Evolutionary conservation across 2,797 vertebrate genomes (phyloP).

Genomic region (Diglossa cyanea): DNA sequence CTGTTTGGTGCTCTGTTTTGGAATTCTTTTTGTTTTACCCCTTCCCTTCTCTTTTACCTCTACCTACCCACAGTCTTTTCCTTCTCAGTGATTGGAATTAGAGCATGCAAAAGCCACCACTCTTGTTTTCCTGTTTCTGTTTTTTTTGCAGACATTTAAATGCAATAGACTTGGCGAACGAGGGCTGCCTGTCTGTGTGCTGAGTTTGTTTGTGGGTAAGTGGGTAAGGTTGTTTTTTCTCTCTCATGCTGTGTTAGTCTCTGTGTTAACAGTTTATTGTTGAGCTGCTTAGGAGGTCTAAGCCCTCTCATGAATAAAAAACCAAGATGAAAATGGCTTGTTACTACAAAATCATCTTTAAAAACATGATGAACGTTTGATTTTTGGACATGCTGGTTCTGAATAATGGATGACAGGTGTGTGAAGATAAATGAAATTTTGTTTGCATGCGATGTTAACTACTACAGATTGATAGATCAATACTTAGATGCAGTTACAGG

Average conservation of each 20-base stretch:
- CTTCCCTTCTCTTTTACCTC: background rate
- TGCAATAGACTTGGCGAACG: background rate
- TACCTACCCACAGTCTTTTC: background rate
- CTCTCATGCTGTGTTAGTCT: background rate
- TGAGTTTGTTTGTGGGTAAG: background rate
- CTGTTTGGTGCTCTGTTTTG: background rate
- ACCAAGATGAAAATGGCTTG: background rate
- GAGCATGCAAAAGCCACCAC: background rate
- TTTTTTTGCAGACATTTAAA: background rate
- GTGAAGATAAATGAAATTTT: background rate
- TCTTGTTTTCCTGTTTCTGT: background rate
- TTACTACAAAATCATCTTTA: background rate
- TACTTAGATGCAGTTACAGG: conserved; percentile 58
- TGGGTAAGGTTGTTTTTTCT: background rate
- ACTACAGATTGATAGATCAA: conserved; percentile 8
- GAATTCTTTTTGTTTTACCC: background rate
- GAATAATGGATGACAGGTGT: background rate
- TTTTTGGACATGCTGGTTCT: background rate
- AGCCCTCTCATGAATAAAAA: background rate
- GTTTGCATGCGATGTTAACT: background rate
- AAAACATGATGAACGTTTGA: background rate
- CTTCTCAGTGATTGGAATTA: background rate
- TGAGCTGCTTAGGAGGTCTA: background rate
- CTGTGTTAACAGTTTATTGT: background rate
- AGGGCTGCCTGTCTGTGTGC: background rate